A percentile compares a stretch with the other conserved stretches of the same genome.
Evolutionary conservation across 2,888 invertebrate species (phyloP).

Genomic region (Dysmachus trigonus): DNA sequence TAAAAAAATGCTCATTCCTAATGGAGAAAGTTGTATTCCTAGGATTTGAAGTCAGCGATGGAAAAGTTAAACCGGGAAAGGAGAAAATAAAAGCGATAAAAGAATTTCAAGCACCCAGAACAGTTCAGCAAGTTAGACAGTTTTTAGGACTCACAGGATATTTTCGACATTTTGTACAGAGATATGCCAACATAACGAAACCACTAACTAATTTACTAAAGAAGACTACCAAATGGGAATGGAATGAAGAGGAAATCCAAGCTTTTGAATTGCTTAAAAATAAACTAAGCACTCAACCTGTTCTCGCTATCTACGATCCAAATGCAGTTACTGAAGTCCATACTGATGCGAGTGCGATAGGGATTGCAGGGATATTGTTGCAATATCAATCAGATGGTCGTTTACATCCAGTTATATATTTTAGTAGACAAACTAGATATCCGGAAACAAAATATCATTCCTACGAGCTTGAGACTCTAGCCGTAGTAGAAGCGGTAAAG

Average conservation of each 20-base stretch:
- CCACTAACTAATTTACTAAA: background rate
- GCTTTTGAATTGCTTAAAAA: background rate
- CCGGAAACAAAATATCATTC: slow-evolving; percentile 54
- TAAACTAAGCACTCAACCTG: background rate
- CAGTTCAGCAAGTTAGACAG: slow-evolving; percentile 52
- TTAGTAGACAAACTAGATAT: slow-evolving; percentile 53
- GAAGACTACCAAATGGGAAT: background rate
- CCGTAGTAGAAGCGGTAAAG: slow-evolving; percentile 50
- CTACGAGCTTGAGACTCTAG: slow-evolving; percentile 57
- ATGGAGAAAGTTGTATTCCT: slow-evolving; percentile 51
- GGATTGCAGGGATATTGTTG: slow-evolving; percentile 54
- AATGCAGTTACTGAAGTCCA: slow-evolving; percentile 40
- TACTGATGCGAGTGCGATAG: slow-evolving; percentile 50
- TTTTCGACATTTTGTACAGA: slow-evolving; percentile 1
- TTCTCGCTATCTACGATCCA: background rate
- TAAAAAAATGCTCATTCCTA: slow-evolving; percentile 50
- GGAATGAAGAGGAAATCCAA: background rate
- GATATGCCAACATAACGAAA: background rate
- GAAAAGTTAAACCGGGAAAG: slow-evolving; percentile 51
- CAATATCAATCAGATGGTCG: slow-evolving; percentile 50
- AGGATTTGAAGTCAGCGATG: slow-evolving; percentile 51
- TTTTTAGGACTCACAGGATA: slow-evolving; percentile 53
- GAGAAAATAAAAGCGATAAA: slow-evolving; percentile 52
- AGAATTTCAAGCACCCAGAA: slow-evolving; percentile 49
- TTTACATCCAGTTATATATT: slow-evolving; percentile 54